These are phyloP conservation scores for Pyrrhura leucotis DNA, from an alignment of 2,797 vertebrate species.

Conservation along the genomic window DNA sequence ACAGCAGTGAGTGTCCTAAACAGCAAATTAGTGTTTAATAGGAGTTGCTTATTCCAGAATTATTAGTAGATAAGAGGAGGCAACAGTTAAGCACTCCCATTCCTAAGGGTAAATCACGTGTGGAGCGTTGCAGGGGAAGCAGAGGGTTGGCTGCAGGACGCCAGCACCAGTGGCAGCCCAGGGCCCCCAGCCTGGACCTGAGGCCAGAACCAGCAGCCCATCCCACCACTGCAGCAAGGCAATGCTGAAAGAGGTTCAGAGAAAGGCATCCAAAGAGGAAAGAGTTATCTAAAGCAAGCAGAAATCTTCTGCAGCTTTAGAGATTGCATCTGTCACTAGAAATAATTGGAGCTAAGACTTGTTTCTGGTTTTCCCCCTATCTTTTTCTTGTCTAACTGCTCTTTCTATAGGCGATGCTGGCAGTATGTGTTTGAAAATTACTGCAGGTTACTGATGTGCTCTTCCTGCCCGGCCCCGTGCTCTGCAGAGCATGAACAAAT, in stretches of 20 bases:
- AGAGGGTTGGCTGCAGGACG: not conserved
- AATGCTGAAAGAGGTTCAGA: rapidly evolving
- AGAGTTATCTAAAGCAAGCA: slow-evolving; percentile 3
- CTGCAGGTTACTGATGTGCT: not conserved
- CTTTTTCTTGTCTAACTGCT: not conserved
- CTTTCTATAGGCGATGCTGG: not conserved
- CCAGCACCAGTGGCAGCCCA: not conserved
- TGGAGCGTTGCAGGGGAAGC: not conserved
- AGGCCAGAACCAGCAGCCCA: not conserved
- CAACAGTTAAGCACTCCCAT: rapidly evolving
- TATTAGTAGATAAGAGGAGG: not conserved
- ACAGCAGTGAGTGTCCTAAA: not conserved
- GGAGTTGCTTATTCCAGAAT: not conserved
- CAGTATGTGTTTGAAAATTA: not conserved
- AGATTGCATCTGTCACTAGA: slow-evolving; percentile 29
- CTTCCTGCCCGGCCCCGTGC: not conserved
- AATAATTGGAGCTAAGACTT: not conserved
- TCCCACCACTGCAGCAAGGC: not conserved
- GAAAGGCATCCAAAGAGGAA: not conserved
- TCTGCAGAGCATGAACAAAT: not conserved
- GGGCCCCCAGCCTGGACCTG: rapidly evolving
- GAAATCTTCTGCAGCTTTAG: slow-evolving; percentile 36
- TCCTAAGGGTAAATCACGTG: not conserved
- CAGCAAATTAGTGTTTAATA: not conserved
- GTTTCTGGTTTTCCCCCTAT: not conserved